These are phyloP conservation scores for Agrilus biguttatus DNA, from an alignment of 2,888 invertebrate species.

Conservation along the genomic window DNA sequence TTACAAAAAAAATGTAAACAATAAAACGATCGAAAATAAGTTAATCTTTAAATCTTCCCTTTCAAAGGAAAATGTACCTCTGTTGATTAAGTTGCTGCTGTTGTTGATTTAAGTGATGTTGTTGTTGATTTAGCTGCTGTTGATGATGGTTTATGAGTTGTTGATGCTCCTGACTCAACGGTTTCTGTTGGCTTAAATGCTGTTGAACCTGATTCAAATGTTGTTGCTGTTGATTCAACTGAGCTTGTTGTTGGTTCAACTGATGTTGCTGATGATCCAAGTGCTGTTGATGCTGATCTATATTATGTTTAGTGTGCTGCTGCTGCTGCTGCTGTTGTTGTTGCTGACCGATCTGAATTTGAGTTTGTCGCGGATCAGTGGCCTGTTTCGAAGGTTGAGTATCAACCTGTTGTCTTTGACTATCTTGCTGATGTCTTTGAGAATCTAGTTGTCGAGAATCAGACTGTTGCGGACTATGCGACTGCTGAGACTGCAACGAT, in stretches of 20 bases:
- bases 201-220: slow-evolving; percentile 26
- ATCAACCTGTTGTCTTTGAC: slow-evolving; percentile 20
- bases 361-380: slow-evolving; percentile 15
- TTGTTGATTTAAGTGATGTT: slow-evolving; percentile 5
- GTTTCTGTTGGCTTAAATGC: slow-evolving; percentile 10
- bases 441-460: slow-evolving; percentile 14
- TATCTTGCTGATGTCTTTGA: slow-evolving; percentile 19
- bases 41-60: too few species aligned
- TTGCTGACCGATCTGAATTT: slow-evolving; percentile 4
- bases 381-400: slow-evolving; percentile 17
- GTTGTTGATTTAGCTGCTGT: slow-evolving; percentile 13
- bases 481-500: slow-evolving; percentile 14
- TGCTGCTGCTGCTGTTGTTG: slow-evolving; percentile 13
- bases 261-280: slow-evolving; percentile 35
- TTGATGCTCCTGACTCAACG: slow-evolving; percentile 6
- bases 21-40: too few species aligned
- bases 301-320: slow-evolving; percentile 9
- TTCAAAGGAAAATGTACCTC: background rate
- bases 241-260: slow-evolving; percentile 28
- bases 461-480: slow-evolving; percentile 17
- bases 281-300: slow-evolving; percentile 30
- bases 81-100: slow-evolving; percentile 24
- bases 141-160: slow-evolving; percentile 24
- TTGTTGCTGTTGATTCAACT: slow-evolving; percentile 20
- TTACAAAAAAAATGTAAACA: too few species aligned